Percentiles rank a stretch among this genome's conserved stretches.
Evolutionary conservation across 1,140 invertebrate species (phyloP).

Genomic region (Sitobion miscanthi): DNA sequence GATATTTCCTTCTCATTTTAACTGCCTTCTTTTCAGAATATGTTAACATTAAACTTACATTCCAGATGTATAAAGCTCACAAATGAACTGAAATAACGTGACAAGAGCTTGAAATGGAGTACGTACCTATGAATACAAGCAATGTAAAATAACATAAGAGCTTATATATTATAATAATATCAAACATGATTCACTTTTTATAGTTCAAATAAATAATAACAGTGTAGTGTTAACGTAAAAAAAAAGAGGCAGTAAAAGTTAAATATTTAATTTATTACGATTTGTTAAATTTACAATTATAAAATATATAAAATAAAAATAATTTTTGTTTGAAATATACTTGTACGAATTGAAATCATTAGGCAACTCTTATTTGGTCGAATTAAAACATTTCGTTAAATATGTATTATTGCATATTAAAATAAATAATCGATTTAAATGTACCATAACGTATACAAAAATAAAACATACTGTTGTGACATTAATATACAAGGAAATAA

Average conservation of each 20-base stretch:
- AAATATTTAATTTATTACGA: neutral
- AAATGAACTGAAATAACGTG: neutral
- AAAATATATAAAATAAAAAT: neutral
- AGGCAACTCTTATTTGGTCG: neutral
- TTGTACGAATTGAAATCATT: neutral
- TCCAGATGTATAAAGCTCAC: neutral
- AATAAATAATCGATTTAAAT: neutral
- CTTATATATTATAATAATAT: neutral
- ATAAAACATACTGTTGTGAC: neutral
- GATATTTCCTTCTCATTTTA: neutral
- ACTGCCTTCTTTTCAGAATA: neutral
- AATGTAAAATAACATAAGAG: neutral
- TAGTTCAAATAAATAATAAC: neutral
- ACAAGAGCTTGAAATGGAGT: neutral
- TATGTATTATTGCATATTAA: neutral
- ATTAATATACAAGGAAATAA: neutral
- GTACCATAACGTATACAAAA: neutral
- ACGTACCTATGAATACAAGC: neutral
- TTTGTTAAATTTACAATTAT: too few relatives aligned
- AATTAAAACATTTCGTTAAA: neutral
- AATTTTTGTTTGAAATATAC: neutral
- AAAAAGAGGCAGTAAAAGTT: neutral
- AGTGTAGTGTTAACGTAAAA: neutral
- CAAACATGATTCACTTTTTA: neutral
- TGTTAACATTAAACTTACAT: neutral